Base-by-base conservation (phyloP, 1,140 invertebrate genomes). In the Drosophila navojoa region DNA sequence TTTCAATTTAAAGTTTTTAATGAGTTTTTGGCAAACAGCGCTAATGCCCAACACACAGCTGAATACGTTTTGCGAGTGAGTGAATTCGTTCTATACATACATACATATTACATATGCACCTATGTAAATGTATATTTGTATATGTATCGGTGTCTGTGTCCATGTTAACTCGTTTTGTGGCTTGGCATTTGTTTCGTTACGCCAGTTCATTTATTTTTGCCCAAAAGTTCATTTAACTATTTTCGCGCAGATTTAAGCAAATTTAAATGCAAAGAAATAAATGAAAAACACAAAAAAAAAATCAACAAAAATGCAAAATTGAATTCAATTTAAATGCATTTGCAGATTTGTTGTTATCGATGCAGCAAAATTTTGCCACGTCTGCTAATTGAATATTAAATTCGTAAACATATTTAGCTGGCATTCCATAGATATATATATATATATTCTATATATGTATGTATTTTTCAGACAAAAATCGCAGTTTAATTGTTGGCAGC, bases 1-100 rank as follows among this genome's bases (percentile, higher is more conserved):
- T 86, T 86, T 87, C 82, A 87, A 86, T 86, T 86, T 82, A 87
- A 87, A 86, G 71, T 86, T 86, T 72, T 87, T 87, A 86, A 86
- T 86, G 79, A 87, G 82, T 86, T 86, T 86, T 74, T 60, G 54
- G 10, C 60, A 71, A 61, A 59, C 67, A 49, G 52, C 61, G 54
- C 71, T 73, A 77, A 81, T 81, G 78, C 71, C 63, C 42, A 11
- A 25, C 40, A 45, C 47, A 45, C 52, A 32, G 13, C 29, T 35
- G 45, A 59, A 47, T 67, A 53, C 44, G 52, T 55, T 60, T 29
- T 40, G 29, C 32, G n/a, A 16, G 42, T 44, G 42, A 16, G 19
- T 62, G 16, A 38, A 38, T 38, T 6, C 15, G 4, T 7, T 44
- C 5, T 44, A n/a, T 16, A 16, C 5, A 44, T 53, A 29, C 29